Evolutionary conservation across 2,113 vertebrate genomes (phyloP).

Genomic region (Callospermophilus lateralis): DNA sequence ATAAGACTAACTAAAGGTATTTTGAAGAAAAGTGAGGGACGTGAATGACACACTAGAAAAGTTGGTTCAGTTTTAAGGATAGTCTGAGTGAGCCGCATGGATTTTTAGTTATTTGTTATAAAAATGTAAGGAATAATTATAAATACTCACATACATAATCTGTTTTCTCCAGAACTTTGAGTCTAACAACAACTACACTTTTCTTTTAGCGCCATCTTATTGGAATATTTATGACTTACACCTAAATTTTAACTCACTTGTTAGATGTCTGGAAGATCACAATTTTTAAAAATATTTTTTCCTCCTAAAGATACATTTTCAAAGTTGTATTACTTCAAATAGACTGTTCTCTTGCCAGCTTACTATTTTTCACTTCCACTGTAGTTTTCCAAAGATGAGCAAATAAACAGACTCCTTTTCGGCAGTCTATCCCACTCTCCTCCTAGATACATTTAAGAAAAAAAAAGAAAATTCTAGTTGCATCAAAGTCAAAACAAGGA

Average conservation of each 20-base stretch:
- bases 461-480: too few relatives aligned
- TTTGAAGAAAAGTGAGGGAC: background rate
- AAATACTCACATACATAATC: background rate
- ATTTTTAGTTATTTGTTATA: background rate
- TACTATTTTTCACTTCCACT: conserved; percentile 54
- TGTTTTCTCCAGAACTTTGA: conserved; percentile 38
- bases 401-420: conserved; percentile 72
- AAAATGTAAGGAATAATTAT: background rate
- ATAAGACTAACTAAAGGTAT: too few relatives aligned
- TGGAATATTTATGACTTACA: background rate
- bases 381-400: conserved; percentile 72
- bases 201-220: background rate
- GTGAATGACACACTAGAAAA: background rate
- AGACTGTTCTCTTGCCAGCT: conserved; percentile 58
- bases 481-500: conserved; percentile 83
- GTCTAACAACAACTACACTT: conserved; percentile 28
- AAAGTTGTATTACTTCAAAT: conserved; percentile 77
- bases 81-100: too few relatives aligned
- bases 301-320: conserved; percentile 65
- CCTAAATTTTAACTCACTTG: conserved; percentile 2
- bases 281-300: conserved; percentile 25
- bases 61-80: too few relatives aligned
- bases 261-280: conserved; percentile 32
- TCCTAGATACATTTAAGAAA: conserved; percentile 48
- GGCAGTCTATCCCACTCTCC: background rate